Conservation (phyloP, 2,113 vertebrate genomes). For the Pipa parva region DNA sequence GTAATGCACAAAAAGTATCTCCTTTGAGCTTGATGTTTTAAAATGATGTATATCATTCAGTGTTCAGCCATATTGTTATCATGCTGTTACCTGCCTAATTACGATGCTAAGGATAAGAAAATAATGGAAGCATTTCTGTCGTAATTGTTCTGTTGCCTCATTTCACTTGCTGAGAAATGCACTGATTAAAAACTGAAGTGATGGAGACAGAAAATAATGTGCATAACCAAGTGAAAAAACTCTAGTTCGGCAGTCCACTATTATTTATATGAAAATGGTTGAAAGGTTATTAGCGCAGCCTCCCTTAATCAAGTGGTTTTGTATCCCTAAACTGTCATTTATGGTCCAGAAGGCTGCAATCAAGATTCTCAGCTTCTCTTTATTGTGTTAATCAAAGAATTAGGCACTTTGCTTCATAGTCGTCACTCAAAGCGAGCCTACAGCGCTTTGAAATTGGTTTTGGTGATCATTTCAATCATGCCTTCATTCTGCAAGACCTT, state of each 20-base stretch:
- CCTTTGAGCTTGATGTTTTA: too few species aligned
- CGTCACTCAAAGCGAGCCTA: conserved; percentile 63
- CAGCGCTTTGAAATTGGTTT: conserved; percentile 68
- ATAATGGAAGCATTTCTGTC: too few species aligned
- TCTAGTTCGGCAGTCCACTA: conserved; percentile 17
- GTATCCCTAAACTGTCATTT: conserved; percentile 55
- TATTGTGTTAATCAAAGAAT: conserved; percentile 66
- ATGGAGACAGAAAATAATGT: conserved; percentile 18
- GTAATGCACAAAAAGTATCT: too few species aligned
- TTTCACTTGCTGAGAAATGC: conserved; percentile 8
- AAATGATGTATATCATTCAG: too few species aligned
- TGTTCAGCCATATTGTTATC: too few species aligned
- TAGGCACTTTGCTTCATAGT: conserved; percentile 66
- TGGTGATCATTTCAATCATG: conserved; percentile 65
- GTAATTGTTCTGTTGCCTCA: too few species aligned
- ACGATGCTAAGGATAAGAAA: too few species aligned
- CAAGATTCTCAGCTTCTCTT: conserved; percentile 63
- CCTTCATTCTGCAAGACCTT: conserved; percentile 47
- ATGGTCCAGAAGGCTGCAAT: conserved; percentile 59
- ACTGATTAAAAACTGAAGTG: conserved; percentile 20
- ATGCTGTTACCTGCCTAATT: too few species aligned
- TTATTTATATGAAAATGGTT: conserved; percentile 26
- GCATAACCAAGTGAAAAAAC: too few species aligned
- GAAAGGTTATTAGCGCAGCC: conserved; percentile 28
- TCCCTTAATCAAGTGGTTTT: conserved; percentile 44